A percentile compares a stretch with the other conserved stretches of the same genome.
Evolutionary conservation across 2,888 invertebrate species (phyloP).

Genomic region (Andrena flavipes): DNA sequence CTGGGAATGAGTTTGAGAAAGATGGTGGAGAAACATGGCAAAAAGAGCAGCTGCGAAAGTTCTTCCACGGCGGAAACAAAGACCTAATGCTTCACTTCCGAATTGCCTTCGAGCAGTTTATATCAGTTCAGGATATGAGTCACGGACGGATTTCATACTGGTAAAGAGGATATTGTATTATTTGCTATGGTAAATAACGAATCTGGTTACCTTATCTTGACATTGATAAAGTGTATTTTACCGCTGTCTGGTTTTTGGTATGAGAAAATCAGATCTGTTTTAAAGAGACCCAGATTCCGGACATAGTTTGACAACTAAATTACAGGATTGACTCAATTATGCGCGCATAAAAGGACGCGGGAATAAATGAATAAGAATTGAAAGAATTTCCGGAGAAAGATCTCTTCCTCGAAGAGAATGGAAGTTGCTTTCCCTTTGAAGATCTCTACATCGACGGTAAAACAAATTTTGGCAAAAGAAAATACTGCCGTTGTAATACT

Average conservation of each 20-base stretch:
- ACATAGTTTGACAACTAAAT: too few relatives aligned
- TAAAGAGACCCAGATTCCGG: too few relatives aligned
- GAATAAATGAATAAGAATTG: too few relatives aligned
- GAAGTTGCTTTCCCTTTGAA: too few relatives aligned
- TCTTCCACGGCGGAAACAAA: conserved; percentile 45
- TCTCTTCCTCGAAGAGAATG: too few relatives aligned
- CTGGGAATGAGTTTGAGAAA: conserved; percentile 39
- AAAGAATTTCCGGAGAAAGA: too few relatives aligned
- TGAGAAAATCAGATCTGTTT: background rate
- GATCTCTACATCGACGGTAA: too few relatives aligned
- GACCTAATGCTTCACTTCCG: conserved; percentile 44
- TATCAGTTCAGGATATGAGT: conserved; percentile 33
- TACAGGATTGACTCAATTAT: too few relatives aligned
- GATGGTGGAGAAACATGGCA: background rate
- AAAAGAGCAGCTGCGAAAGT: conserved; percentile 35
- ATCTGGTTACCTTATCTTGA: conserved; percentile 22
- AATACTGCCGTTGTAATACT: too few relatives aligned
- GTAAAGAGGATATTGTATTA: conserved; percentile 25
- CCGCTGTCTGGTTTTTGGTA: background rate
- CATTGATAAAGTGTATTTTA: background rate
- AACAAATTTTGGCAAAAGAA: too few relatives aligned
- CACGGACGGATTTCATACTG: conserved; percentile 30
- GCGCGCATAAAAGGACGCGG: too few relatives aligned
- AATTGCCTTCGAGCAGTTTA: conserved; percentile 45
- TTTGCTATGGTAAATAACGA: conserved; percentile 20